These are phyloP conservation scores for Delia radicum DNA, from an alignment of 1,140 invertebrate species.

Conservation along the genomic window DNA sequence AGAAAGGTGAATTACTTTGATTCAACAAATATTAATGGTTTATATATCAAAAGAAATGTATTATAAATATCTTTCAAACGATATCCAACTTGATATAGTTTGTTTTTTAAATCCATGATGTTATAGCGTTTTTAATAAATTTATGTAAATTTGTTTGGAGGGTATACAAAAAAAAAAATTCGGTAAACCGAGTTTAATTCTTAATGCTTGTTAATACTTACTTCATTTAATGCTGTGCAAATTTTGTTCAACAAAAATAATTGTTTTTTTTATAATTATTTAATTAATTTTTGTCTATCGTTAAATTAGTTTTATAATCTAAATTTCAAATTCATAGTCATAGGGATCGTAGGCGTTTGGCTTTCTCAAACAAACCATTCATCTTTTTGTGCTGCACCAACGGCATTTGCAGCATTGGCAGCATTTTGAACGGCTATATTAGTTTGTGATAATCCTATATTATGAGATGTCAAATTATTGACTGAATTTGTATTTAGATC, in stretches of 20 bases:
- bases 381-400: slow-evolving; percentile 64
- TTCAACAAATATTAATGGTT: too few relatives aligned
- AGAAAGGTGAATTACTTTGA: too few relatives aligned
- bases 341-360: neutral
- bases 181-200: neutral
- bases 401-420: slow-evolving; percentile 54
- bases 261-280: neutral
- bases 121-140: too few relatives aligned
- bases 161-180: neutral
- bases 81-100: too few relatives aligned
- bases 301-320: neutral
- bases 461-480: too few relatives aligned
- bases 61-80: too few relatives aligned
- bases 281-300: neutral
- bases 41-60: too few relatives aligned
- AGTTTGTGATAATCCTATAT: slow-evolving; percentile 28
- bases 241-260: slow-evolving; percentile 43
- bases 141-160: too few relatives aligned
- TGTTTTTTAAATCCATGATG: too few relatives aligned
- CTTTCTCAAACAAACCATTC: slow-evolving; percentile 67
- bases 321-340: slow-evolving; percentile 5
- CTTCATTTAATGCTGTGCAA: slow-evolving; percentile 57
- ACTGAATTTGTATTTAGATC: slow-evolving; percentile 48
- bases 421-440: slow-evolving; percentile 38
- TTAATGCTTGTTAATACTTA: slow-evolving; percentile 30